These are phyloP conservation scores for Lepidurus apus DNA, from an alignment of 1,140 invertebrate genomes.

Conservation along the genomic window DNA sequence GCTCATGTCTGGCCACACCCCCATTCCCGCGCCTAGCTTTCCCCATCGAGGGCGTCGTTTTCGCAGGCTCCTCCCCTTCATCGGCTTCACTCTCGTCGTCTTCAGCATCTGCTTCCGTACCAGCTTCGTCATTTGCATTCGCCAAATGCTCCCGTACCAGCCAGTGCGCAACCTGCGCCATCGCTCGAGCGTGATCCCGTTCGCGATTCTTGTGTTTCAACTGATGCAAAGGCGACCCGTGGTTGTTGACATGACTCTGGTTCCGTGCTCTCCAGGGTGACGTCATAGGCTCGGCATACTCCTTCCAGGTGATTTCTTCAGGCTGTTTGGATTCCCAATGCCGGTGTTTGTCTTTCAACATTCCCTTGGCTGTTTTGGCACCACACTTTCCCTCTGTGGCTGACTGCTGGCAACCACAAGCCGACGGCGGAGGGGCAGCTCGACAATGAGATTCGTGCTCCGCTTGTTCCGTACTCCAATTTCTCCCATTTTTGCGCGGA, in stretches of 20 bases:
- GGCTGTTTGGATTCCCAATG: constrained; percentile 37
- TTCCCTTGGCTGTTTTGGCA: constrained; percentile 39
- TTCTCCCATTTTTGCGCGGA: not conserved
- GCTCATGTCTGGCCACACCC: constrained; percentile 49
- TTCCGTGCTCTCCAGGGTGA: constrained; percentile 36
- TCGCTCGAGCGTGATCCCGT: constrained; percentile 61
- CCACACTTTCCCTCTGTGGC: constrained; percentile 35
- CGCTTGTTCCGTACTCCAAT: constrained; percentile 8
- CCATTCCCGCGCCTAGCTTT: constrained; percentile 36
- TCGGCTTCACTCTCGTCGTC: not conserved
- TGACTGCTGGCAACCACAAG: not conserved
- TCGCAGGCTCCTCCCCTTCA: constrained; percentile 31
- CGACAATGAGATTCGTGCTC: constrained; percentile 10
- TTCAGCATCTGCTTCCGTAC: constrained; percentile 24
- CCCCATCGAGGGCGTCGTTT: constrained; percentile 38
- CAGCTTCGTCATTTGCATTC: constrained; percentile 34
- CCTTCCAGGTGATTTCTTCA: constrained; percentile 29
- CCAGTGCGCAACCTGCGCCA: constrained; percentile 56
- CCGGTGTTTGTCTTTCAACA: constrained; percentile 40
- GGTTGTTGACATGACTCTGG: constrained; percentile 32
- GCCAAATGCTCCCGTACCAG: constrained; percentile 45
- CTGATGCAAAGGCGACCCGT: constrained; percentile 52
- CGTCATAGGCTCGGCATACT: constrained; percentile 33
- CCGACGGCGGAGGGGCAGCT: not conserved
- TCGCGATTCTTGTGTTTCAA: constrained; percentile 59